Evolutionary conservation across 2,113 vertebrate genomes (phyloP).

Genomic region (Sebastes schlegelii): DNA sequence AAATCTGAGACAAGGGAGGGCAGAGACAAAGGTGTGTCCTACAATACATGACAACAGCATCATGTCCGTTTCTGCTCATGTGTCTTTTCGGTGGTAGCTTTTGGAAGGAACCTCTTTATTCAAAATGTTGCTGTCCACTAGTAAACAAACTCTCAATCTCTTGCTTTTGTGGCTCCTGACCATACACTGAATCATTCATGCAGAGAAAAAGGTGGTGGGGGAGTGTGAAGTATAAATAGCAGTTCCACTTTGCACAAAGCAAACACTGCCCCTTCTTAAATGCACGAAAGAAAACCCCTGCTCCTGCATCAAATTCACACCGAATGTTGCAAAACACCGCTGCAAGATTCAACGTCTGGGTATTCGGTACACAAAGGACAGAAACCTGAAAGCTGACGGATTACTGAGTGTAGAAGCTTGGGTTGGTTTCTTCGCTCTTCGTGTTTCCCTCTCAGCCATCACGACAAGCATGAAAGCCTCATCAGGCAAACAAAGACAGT

Average conservation of each 20-base stretch:
- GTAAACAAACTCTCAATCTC: conserved; percentile 6
- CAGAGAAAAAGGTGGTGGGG: conserved; percentile 24
- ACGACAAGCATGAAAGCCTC: conserved; percentile 81
- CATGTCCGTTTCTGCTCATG: background rate
- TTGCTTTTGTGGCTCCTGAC: conserved; percentile 8
- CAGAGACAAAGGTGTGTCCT: conserved; percentile 33
- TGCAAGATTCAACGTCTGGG: conserved; percentile 8
- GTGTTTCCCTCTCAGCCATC: conserved; percentile 60
- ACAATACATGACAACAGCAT: background rate
- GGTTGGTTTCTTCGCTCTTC: conserved; percentile 25
- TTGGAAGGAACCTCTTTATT: background rate
- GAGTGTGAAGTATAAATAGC: conserved; percentile 64
- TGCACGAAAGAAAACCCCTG: background rate
- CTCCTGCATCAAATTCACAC: conserved; percentile 44
- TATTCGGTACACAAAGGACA: conserved; percentile 46
- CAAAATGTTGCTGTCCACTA: background rate
- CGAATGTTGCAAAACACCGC: background rate
- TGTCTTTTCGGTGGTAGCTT: background rate
- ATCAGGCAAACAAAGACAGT: conserved; percentile 89
- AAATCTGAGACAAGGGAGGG: conserved; percentile 31
- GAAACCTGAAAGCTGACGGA: conserved; percentile 42
- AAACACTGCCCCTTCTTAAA: conserved; percentile 27
- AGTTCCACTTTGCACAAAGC: conserved; percentile 62
- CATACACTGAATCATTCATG: conserved; percentile 57
- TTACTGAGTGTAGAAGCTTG: conserved; percentile 27